phyloP scores from a whole-genome alignment of 1,140 invertebrate species.

The Conopomorpha cramerella region DNA sequence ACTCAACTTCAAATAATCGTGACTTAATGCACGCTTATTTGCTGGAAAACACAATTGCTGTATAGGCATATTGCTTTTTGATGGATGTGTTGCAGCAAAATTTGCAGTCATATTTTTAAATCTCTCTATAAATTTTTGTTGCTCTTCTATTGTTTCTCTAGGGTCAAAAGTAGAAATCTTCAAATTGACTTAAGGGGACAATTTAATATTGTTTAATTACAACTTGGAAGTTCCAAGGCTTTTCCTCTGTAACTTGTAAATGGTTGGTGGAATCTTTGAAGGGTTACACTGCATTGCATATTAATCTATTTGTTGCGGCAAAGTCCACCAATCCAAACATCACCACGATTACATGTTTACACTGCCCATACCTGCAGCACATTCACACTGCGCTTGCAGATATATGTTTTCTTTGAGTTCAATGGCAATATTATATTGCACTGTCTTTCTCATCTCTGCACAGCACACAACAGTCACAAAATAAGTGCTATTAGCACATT shows the following conservation, averaged over 20 bases:
- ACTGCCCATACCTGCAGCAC: not conserved
- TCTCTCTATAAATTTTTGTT: not conserved
- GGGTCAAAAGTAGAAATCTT: not conserved
- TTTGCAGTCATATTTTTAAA: not conserved
- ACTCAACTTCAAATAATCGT: not conserved
- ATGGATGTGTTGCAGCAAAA: not conserved
- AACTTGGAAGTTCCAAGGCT: not conserved
- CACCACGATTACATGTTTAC: not conserved
- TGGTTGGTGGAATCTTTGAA: not conserved
- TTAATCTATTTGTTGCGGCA: not conserved
- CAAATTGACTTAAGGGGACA: not conserved
- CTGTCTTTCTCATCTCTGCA: not conserved
- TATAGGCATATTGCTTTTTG: not conserved
- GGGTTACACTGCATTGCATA: not conserved
- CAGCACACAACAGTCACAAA: not conserved
- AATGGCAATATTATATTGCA: not conserved
- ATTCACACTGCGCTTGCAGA: not conserved
- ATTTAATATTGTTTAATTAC: not conserved
- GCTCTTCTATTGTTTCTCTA: not conserved
- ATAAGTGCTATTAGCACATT: not conserved
- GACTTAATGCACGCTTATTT: not conserved
- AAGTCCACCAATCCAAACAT: not conserved
- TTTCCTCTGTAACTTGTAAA: not conserved
- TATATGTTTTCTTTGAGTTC: not conserved
- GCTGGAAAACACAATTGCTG: not conserved